phyloP scores from a whole-genome alignment of 2,888 invertebrate species.

The Villa cingulata region DNA sequence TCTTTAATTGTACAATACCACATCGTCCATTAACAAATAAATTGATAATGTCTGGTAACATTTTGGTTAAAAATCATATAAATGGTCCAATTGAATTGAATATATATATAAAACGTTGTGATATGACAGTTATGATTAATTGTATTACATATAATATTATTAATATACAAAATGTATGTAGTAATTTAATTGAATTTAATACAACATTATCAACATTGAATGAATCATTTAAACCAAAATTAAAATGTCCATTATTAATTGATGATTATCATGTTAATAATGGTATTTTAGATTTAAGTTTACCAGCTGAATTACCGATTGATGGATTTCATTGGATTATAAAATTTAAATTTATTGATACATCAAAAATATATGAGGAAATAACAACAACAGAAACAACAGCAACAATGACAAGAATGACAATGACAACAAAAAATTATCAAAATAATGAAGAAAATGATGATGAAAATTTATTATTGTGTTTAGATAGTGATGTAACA shows the following conservation, averaged over 20 bases:
- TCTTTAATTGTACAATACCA: conserved; percentile 4
- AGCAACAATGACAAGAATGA: no score
- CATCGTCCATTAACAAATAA: conserved; percentile 7
- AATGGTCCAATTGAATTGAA: conserved; percentile 3
- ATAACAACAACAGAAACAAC: no score
- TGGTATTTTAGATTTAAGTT: conserved; percentile 1
- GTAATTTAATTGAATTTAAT: conserved; percentile 3
- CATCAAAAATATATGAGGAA: not conserved
- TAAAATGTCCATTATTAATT: conserved; percentile 5
- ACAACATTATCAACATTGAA: conserved; percentile 2
- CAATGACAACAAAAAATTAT: no score
- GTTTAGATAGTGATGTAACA: conserved; percentile 7
- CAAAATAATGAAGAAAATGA: no score
- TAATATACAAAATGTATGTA: conserved; percentile 1
- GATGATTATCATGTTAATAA: conserved; percentile 1
- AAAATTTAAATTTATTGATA: conserved; percentile 7
- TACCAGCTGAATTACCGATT: conserved; percentile 3
- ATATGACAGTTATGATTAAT: conserved; percentile 7
- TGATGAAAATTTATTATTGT: not conserved
- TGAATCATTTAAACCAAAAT: conserved; percentile 5
- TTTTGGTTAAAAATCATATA: conserved; percentile 6
- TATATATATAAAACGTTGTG: conserved; percentile 7
- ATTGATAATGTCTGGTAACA: conserved; percentile 4
- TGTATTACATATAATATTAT: conserved; percentile 6
- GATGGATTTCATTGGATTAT: conserved; percentile 10